These are phyloP conservation scores for Crotalus tigris DNA, from an alignment of 2,113 vertebrate species.

Conservation along the genomic window DNA sequence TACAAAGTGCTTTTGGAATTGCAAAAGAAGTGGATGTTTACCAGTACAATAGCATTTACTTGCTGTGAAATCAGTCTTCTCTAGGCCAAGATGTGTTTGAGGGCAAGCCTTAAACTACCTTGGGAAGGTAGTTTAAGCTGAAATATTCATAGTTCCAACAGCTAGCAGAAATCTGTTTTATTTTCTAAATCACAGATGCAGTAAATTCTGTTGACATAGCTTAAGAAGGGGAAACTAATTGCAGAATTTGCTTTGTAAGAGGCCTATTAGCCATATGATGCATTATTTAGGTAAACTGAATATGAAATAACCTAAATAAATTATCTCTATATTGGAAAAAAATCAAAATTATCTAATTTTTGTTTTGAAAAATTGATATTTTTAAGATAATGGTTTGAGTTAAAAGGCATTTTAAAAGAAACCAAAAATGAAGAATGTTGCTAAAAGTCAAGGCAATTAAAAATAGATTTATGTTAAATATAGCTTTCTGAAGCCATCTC, in stretches of 20 bases:
- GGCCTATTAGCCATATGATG: constrained; percentile 30
- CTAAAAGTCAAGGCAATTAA: constrained; percentile 14
- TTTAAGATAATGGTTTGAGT: background rate
- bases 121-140: background rate
- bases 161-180: constrained; percentile 45
- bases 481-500: constrained; percentile 50
- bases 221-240: constrained; percentile 31
- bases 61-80: background rate
- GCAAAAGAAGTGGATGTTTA: constrained; percentile 21
- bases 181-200: constrained; percentile 35
- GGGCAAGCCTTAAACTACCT: background rate
- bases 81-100: background rate
- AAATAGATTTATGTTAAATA: constrained; percentile 44
- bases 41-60: background rate
- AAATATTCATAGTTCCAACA: background rate
- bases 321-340: background rate
- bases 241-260: constrained; percentile 2
- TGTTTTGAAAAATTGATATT: background rate
- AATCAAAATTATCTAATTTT: constrained; percentile 37
- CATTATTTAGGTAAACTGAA: constrained; percentile 41
- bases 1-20: background rate
- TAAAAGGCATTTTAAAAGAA: background rate
- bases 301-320: constrained; percentile 4
- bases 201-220: constrained; percentile 22
- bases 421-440: background rate